phyloP scores from a whole-genome alignment of 2,797 vertebrate species.

The Neomorphus geoffroyi region DNA sequence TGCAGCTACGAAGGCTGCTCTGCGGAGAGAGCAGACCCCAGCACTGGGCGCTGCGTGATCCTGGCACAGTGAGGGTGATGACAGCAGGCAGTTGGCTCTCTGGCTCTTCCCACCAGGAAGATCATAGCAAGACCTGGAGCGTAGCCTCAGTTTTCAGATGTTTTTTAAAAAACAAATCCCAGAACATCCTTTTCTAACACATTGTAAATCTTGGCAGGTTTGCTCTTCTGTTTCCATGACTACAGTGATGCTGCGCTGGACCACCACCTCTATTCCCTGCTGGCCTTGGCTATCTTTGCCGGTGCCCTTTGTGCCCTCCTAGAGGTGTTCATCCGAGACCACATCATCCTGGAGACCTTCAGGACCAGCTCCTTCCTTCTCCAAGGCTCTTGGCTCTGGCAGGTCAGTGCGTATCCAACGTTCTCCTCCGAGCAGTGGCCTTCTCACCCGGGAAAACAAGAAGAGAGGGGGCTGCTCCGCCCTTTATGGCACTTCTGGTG shows the following conservation, averaged over 20 bases:
- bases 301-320: slow-evolving; percentile 79
- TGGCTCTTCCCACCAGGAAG: neutral
- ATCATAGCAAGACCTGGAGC: neutral
- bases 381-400: slow-evolving; percentile 95
- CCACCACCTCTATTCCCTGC: slow-evolving; percentile 86
- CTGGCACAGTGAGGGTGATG: neutral
- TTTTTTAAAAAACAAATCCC: neutral
- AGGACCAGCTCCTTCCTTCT: slow-evolving; percentile 82
- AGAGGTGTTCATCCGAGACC: slow-evolving; percentile 84
- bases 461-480: neutral
- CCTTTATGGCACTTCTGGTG: accelerated
- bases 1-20: accelerated
- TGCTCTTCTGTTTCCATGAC: slow-evolving; percentile 88
- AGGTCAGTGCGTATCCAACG: slow-evolving; percentile 72
- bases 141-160: neutral
- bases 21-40: accelerated
- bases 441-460: accelerated
- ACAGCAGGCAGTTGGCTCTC: neutral
- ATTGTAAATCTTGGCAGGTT: slow-evolving; percentile 75
- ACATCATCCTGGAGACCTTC: slow-evolving; percentile 84
- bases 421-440: neutral
- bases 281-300: slow-evolving; percentile 81
- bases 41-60: neutral
- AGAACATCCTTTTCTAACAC: neutral
- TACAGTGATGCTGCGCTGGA: slow-evolving; percentile 80